Evolutionary conservation across 2,888 invertebrate genomes (phyloP).

Genomic region (Platycheirus rosarum): DNA sequence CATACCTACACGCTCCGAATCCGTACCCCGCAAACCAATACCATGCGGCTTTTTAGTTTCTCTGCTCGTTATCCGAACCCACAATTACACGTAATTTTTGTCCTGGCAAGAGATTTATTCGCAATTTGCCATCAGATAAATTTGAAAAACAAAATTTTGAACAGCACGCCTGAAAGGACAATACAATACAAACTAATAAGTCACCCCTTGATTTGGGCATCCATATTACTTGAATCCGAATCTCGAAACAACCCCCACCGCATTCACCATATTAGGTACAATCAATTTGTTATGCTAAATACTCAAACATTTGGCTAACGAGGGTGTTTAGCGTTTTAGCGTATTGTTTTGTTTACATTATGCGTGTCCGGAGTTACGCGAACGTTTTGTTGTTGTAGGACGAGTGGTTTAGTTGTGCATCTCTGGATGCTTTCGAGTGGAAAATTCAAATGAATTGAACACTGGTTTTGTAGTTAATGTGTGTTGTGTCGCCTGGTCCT

Average conservation of each 20-base stretch:
- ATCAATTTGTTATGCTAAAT: conserved; percentile 49
- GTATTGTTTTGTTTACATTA: conserved; percentile 52
- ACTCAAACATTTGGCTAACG: conserved; percentile 26
- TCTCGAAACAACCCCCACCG: not conserved
- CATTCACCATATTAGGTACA: conserved; percentile 7
- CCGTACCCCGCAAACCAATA: conserved; percentile 2
- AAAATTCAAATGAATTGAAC: conserved; percentile 51
- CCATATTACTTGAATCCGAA: no score
- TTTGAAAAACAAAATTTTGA: conserved; percentile 29
- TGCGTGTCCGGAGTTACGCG: conserved; percentile 18
- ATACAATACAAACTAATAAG: conserved; percentile 42
- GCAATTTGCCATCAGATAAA: conserved; percentile 58
- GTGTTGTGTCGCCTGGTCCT: not conserved
- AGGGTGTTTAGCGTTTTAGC: conserved; percentile 55
- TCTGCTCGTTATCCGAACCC: conserved; percentile 44
- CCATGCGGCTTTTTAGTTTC: conserved; percentile 49
- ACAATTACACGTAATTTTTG: conserved; percentile 44
- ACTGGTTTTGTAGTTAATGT: conserved; percentile 32
- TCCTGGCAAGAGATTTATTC: conserved; percentile 50
- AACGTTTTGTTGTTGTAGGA: no score
- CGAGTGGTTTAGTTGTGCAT: conserved; percentile 8
- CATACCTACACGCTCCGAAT: conserved; percentile 3
- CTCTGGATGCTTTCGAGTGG: conserved; percentile 50
- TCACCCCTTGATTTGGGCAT: conserved; percentile 2
- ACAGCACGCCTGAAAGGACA: conserved; percentile 32